phyloP scores from a whole-genome alignment of 2,888 invertebrate genomes.

The Chrysodeixis includens region DNA sequence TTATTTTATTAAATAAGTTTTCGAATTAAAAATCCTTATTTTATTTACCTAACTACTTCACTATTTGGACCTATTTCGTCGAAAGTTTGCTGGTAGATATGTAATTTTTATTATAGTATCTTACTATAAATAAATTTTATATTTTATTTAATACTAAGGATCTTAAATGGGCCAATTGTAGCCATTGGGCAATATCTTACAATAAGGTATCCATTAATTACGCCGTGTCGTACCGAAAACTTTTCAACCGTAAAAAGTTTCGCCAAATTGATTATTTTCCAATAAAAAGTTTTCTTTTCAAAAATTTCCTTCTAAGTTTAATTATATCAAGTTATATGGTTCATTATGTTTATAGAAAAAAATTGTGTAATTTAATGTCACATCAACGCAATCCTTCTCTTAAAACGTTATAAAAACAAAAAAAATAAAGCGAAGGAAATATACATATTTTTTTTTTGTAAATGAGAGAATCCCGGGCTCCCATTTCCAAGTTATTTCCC shows the following conservation, averaged over 20 bases:
- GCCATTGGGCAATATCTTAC: not conserved
- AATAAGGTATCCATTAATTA: not conserved
- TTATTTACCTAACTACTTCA: no score
- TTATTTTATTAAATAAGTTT: no score
- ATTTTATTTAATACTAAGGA: not conserved
- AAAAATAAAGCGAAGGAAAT: slow-evolving; percentile 29
- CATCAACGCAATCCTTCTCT: slow-evolving; percentile 14
- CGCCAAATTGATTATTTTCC: not conserved
- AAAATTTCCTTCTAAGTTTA: not conserved
- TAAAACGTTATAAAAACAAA: slow-evolving; percentile 18
- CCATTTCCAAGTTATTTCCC: slow-evolving; percentile 52
- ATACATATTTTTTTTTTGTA: slow-evolving; percentile 24
- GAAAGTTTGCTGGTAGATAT: no score
- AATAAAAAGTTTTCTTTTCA: not conserved
- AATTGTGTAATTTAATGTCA: not conserved
- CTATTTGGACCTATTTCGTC: no score
- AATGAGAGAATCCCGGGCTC: slow-evolving; percentile 23
- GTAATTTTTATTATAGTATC: no score
- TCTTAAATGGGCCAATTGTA: not conserved
- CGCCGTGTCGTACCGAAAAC: not conserved
- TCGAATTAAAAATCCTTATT: no score
- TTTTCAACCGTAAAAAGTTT: not conserved
- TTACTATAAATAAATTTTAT: no score
- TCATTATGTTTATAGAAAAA: not conserved
- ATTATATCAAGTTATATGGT: not conserved